Evolutionary conservation across 2,888 invertebrate species (phyloP).

Genomic region (Orthosia gracilis): DNA sequence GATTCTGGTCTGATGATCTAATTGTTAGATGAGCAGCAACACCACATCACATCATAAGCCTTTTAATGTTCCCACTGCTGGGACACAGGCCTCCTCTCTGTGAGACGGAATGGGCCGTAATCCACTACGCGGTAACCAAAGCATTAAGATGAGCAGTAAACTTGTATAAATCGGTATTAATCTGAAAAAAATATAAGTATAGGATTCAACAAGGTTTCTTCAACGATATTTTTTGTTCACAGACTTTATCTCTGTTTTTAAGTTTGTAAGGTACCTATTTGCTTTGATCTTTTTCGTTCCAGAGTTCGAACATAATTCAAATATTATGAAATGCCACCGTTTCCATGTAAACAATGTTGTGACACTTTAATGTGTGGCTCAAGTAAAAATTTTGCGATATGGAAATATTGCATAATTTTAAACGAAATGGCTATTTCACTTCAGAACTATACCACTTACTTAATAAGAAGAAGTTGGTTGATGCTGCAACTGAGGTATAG

Average conservation of each 20-base stretch:
- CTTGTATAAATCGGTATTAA: background rate
- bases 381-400: constrained; percentile 66
- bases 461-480: constrained; percentile 78
- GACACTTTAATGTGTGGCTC: constrained; percentile 40
- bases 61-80: no score
- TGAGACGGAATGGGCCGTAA: no score
- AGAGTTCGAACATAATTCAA: constrained; percentile 54
- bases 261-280: constrained; percentile 22
- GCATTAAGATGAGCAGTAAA: background rate
- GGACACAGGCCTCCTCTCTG: no score
- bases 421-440: constrained; percentile 87
- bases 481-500: constrained; percentile 77
- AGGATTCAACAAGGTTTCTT: background rate
- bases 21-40: background rate
- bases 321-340: constrained; percentile 65
- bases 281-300: background rate
- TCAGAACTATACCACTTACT: constrained; percentile 84
- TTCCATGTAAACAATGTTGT: constrained; percentile 70
- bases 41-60: no score
- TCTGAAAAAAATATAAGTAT: no score
- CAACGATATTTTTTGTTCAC: background rate
- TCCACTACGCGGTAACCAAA: no score
- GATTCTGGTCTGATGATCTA: background rate
- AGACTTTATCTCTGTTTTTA: background rate
- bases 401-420: constrained; percentile 86